A percentile compares a stretch with the other conserved stretches of the same genome.
These are phyloP conservation scores for Limenitis camilla DNA, from an alignment of 2,888 invertebrate species.

Conservation along the genomic window DNA sequence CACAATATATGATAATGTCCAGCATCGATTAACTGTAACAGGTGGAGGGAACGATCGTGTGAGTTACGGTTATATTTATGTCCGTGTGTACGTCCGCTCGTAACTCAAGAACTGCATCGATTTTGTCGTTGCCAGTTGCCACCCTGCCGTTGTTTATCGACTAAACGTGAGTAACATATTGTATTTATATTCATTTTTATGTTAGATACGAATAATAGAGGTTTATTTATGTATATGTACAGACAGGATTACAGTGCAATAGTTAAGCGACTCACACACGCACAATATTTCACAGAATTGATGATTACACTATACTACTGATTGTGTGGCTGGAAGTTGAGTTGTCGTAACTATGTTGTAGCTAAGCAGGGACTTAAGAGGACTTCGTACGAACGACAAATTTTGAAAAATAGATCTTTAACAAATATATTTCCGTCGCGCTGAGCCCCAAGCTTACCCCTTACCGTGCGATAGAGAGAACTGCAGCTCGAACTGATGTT, in stretches of 20 bases:
- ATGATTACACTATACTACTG: no score
- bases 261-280: not conserved
- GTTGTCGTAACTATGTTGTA: no score
- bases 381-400: no score
- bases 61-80: constrained; percentile 64
- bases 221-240: not conserved
- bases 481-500: no score
- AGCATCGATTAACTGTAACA: constrained; percentile 59
- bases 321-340: no score
- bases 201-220: not conserved
- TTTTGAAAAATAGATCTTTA: no score
- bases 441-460: no score
- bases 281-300: no score
- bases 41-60: constrained; percentile 57
- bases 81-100: constrained; percentile 40
- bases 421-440: no score
- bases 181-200: constrained; percentile 26
- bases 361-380: no score
- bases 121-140: constrained; percentile 26
- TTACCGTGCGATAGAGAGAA: no score
- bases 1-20: constrained; percentile 33
- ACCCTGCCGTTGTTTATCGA: constrained; percentile 33
- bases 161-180: constrained; percentile 31
- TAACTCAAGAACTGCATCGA: constrained; percentile 40
- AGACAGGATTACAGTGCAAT: not conserved